Percentiles rank a stretch among this genome's conserved stretches.
phyloP scores from a whole-genome alignment of 2,113 vertebrate species.

The Marmota flaviventris region DNA sequence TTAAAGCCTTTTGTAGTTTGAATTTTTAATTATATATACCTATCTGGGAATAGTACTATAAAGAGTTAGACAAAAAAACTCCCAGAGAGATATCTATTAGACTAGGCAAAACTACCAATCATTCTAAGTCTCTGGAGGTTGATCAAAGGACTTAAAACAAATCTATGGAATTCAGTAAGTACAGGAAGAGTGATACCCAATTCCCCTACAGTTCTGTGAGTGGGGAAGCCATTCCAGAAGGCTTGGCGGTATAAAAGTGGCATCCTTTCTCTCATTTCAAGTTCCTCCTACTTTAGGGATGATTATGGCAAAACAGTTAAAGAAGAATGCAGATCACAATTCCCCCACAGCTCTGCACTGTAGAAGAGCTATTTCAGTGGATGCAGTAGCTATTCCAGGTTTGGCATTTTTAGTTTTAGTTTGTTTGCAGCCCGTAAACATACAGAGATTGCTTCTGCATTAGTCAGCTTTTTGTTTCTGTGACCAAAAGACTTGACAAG shows the following conservation, averaged over 20 bases:
- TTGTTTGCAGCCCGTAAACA: neutral
- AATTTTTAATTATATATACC: neutral
- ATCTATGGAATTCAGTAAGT: neutral
- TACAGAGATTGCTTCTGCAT: neutral
- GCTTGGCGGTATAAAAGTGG: neutral
- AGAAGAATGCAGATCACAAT: neutral
- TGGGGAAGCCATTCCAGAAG: neutral
- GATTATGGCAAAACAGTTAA: neutral
- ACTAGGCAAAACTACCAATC: neutral
- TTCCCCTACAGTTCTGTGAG: neutral
- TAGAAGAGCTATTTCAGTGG: neutral
- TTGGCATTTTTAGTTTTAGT: neutral
- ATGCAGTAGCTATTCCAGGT: neutral
- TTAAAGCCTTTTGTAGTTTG: slow-evolving; percentile 1
- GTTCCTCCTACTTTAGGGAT: neutral
- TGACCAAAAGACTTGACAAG: too few relatives aligned
- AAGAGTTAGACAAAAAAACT: neutral
- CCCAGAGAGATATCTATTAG: neutral
- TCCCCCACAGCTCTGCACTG: neutral
- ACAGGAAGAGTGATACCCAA: neutral
- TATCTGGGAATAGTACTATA: neutral
- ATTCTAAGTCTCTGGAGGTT: slow-evolving; percentile 6
- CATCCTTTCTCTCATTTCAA: neutral
- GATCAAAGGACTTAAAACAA: neutral
- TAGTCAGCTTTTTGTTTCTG: too few relatives aligned